Percentiles rank a stretch among this genome's conserved stretches.
Evolutionary conservation across 2,797 vertebrate species (phyloP).

Genomic region (Varecia variegata): DNA sequence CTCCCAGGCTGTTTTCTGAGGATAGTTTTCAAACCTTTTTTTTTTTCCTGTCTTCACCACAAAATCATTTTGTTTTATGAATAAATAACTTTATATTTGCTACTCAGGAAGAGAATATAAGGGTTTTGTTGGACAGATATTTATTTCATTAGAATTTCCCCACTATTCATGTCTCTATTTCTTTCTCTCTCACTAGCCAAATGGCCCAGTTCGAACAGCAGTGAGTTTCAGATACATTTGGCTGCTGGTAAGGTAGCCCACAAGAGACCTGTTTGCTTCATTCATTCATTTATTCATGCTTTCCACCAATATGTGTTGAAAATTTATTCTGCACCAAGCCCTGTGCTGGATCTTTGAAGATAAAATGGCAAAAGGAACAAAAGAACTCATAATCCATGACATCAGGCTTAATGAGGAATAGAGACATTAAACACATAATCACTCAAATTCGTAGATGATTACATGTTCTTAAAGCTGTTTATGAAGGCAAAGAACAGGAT

Average conservation of each 20-base stretch:
- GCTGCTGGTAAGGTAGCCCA: not conserved
- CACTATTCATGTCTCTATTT: not conserved
- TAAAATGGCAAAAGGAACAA: not conserved
- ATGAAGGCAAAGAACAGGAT: not conserved
- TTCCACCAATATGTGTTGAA: not conserved
- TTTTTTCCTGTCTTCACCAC: not conserved
- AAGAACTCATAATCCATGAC: not conserved
- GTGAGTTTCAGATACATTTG: not conserved
- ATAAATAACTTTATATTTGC: constrained; percentile 22
- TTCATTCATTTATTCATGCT: not conserved
- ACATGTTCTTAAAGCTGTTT: not conserved
- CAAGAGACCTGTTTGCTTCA: not conserved
- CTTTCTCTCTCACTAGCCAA: not conserved
- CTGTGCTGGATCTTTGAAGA: not conserved
- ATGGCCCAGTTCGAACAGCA: not conserved
- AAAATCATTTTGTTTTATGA: constrained; percentile 22
- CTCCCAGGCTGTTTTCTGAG: not conserved
- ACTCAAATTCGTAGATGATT: not conserved
- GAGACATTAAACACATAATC: not conserved
- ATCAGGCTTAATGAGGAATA: not conserved
- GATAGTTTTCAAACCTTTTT: not conserved
- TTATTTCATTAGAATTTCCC: constrained; percentile 26
- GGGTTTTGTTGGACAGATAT: not conserved
- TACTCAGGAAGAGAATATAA: constrained; percentile 20
- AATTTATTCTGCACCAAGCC: not conserved